Base-by-base conservation (phyloP, 2,113 vertebrate species). In the Hassar affinis region DNA sequence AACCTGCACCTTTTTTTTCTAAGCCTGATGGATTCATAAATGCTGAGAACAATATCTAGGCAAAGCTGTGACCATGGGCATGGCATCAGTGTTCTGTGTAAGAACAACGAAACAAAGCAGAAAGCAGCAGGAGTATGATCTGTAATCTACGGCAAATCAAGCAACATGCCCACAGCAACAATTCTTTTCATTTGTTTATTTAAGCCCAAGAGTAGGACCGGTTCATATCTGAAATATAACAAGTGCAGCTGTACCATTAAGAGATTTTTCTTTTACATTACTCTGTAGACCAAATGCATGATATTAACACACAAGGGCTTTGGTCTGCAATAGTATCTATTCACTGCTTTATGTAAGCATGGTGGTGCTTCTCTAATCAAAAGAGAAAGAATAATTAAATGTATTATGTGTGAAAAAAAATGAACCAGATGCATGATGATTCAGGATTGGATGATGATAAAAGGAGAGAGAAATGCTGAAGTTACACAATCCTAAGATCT, bases 1-100 rank as follows among this genome's bases (percentile, higher is more conserved):
- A 61, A 85, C 22, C 78, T 71, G 45, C 74, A 85, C n/a, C 81
- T 84, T 80, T 69, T 78, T 82, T 64, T 56, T 76, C 47, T 42
- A 33, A 72, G 2, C 71, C 38, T 54, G 42, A 77, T 49, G 18
- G 47, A 64, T 72, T 76, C 38, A 47, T 45, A 78, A 88, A 84
- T 35, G 27, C 0, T 30, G 14, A 9, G 25, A 78, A 52, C 3
- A 77, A 33, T 42, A 33, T 51, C 27, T 69, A 35, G 1, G 9
- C 38, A 84, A 71, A 72, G 12, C 15, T 25, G 17, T 51, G 52
- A 49, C 51, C 57, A 33, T 30, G 38, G 15, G 15, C 17, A 83
- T 42, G 7, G 10, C 66, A 71, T 20, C 5, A 45, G 14, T 10
- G 12, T 62, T 42, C 6, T 49, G 17, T 15, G 0, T 45, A 47